Evolutionary conservation across 2,113 vertebrate genomes (phyloP).

Genomic region (Mastomys coucha): DNA sequence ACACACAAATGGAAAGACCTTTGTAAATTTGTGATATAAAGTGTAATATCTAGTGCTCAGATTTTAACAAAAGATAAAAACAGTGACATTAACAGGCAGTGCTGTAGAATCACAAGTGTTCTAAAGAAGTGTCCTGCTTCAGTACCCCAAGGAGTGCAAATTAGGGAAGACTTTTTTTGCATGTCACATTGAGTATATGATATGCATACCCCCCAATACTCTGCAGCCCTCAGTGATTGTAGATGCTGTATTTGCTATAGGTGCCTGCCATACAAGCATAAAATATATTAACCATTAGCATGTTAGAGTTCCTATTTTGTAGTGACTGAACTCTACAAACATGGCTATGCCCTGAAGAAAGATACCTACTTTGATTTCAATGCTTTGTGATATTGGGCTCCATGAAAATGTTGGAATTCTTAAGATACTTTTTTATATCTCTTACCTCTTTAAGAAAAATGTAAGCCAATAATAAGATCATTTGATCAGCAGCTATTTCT

Average conservation of each 20-base stretch:
- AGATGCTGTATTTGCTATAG: not conserved
- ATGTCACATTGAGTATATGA: not conserved
- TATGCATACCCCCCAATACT: not conserved
- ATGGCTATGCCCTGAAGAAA: not conserved
- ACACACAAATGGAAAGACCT: not conserved
- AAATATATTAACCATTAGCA: not conserved
- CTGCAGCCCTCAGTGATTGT: not conserved
- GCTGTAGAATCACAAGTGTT: constrained; percentile 6
- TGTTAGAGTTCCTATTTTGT: constrained; percentile 2
- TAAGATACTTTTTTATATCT: not conserved
- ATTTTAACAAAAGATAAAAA: constrained; percentile 43
- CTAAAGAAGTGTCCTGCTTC: not conserved
- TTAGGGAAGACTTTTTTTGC: not conserved
- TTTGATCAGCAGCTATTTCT: constrained; percentile 87
- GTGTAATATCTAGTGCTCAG: not conserved
- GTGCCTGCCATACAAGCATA: not conserved
- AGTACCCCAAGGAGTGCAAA: not conserved
- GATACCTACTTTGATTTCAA: not conserved
- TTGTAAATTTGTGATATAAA: constrained; percentile 50
- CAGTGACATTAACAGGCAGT: not conserved
- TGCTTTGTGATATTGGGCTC: not conserved
- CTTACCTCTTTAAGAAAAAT: not conserved
- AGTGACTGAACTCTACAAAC: not conserved
- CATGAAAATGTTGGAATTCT: not conserved
- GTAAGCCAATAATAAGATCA: not conserved